Conservation (phyloP, 2,888 invertebrate species). For the Eristalis pertinax region DNA sequence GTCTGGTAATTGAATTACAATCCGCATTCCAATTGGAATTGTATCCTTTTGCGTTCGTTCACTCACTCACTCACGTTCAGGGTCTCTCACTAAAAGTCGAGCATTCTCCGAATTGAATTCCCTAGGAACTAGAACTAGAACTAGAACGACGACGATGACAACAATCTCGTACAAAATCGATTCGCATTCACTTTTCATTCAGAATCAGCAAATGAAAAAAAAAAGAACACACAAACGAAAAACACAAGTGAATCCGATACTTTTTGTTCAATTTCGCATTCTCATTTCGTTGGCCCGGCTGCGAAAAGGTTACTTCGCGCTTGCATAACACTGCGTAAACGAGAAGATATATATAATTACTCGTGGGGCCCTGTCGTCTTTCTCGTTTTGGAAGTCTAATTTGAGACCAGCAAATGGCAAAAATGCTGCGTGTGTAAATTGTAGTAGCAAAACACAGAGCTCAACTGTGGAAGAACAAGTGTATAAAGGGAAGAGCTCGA, state of each 20-base stretch:
- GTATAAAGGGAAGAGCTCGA: constrained; percentile 30
- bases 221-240: not conserved
- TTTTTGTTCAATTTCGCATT: constrained; percentile 21
- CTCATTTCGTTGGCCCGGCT: constrained; percentile 6
- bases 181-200: constrained; percentile 63
- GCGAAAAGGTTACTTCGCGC: constrained; percentile 56
- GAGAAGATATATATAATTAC: constrained; percentile 37
- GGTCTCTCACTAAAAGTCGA: constrained; percentile 13
- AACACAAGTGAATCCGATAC: not conserved
- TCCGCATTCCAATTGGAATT: constrained; percentile 56
- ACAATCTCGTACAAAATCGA: constrained; percentile 49
- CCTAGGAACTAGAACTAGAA: constrained; percentile 14
- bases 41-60: not conserved
- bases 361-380: not conserved
- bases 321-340: constrained; percentile 62
- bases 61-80: not conserved
- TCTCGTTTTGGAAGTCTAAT: not conserved
- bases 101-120: constrained; percentile 14
- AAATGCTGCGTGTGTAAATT: constrained; percentile 23
- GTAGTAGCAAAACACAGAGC: constrained; percentile 57
- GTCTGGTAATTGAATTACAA: constrained; percentile 48
- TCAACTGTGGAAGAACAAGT: constrained; percentile 54
- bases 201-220: not conserved
- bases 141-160: not conserved
- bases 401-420: not conserved